Evolutionary conservation across 2,113 vertebrate genomes (phyloP).

Genomic region (Phylloscopus trochilus): DNA sequence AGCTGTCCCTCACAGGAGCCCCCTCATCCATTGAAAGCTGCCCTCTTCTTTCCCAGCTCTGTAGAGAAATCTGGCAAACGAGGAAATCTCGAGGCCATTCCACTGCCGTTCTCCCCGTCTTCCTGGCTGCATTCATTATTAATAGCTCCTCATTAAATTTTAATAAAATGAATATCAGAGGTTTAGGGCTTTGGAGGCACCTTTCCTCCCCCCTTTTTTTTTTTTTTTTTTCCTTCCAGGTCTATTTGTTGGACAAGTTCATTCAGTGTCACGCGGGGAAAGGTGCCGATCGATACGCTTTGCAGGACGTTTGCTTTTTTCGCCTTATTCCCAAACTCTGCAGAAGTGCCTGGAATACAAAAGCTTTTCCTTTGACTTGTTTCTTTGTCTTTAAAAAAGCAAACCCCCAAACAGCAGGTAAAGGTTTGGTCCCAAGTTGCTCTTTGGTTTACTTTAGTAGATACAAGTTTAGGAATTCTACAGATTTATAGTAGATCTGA

Average conservation of each 20-base stretch:
- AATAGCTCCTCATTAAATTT: slow-evolving; percentile 16
- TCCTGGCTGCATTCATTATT: slow-evolving; percentile 27
- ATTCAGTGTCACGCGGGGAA: background rate
- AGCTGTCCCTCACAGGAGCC: background rate
- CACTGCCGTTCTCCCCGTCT: background rate
- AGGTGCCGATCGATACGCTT: fast-evolving
- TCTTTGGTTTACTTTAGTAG: background rate
- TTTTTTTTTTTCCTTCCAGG: background rate
- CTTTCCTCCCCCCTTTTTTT: background rate
- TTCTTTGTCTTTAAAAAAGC: background rate
- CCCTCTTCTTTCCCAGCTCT: background rate
- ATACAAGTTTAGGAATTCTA: background rate
- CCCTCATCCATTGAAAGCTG: background rate
- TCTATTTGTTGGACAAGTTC: background rate
- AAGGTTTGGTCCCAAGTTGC: background rate
- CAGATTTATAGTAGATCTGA: background rate
- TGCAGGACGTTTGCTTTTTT: background rate
- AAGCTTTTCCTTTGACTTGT: background rate
- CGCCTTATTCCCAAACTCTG: background rate
- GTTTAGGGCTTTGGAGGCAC: background rate
- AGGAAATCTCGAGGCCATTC: background rate
- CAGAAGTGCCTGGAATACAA: background rate
- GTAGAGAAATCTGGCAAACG: background rate
- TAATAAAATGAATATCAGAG: slow-evolving; percentile 1
- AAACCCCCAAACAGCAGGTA: background rate